Conservation (phyloP, 2,888 invertebrate genomes). For the Platycheirus rosarum region DNA sequence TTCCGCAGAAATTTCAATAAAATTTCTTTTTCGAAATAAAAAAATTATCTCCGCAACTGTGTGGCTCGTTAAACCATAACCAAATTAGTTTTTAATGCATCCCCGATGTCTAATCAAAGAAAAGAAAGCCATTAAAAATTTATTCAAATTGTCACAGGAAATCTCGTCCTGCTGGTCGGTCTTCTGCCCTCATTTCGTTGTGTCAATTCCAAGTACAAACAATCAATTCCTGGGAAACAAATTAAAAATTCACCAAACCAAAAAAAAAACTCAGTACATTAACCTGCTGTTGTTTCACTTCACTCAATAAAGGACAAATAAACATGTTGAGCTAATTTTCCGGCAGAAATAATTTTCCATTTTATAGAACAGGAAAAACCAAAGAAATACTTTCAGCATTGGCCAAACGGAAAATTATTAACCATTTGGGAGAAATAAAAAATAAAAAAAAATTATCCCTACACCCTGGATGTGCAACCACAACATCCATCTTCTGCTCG, state of each 20-base stretch:
- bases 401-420: conserved; percentile 66
- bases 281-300: conserved; percentile 71
- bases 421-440: conserved; percentile 71
- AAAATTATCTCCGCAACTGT: background rate
- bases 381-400: conserved; percentile 19
- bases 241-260: conserved; percentile 32
- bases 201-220: conserved; percentile 58
- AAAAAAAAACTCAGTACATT: conserved; percentile 57
- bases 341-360: conserved; percentile 70
- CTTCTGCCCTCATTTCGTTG: conserved; percentile 13
- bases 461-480: conserved; percentile 47
- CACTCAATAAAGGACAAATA: conserved; percentile 71
- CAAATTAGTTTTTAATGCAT: conserved; percentile 72
- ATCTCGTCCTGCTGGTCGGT: conserved; percentile 38
- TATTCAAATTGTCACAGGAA: conserved; percentile 55
- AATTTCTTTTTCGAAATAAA: background rate
- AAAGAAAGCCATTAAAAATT: conserved; percentile 71
- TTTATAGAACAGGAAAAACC: conserved; percentile 22
- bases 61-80: conserved; percentile 65
- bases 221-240: conserved; percentile 59
- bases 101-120: conserved; percentile 63
- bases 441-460: conserved; percentile 55
- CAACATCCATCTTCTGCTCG: conserved; percentile 68
- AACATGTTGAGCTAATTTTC: conserved; percentile 69
- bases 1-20: conserved; percentile 41